A percentile compares a stretch with the other conserved stretches of the same genome.
Conservation (phyloP, 2,113 vertebrate species). For the Limnothrissa miodon region DNA sequence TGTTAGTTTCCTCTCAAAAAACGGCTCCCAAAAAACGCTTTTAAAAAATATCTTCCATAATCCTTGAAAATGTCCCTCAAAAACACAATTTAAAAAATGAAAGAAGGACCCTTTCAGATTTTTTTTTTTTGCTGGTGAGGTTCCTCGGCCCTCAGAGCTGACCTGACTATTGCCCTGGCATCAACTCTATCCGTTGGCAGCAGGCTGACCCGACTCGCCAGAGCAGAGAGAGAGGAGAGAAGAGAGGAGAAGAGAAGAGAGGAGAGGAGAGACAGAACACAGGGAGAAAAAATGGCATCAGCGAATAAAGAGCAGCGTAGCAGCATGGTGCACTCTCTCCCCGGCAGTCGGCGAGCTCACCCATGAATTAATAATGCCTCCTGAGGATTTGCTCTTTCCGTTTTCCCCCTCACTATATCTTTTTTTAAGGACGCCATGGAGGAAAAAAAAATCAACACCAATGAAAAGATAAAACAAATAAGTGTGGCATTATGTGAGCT, state of each 20-base stretch:
- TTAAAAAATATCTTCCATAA: neutral
- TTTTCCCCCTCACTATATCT: slow-evolving; percentile 34
- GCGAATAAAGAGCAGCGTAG: slow-evolving; percentile 58
- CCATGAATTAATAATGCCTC: slow-evolving; percentile 72
- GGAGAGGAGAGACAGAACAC: neutral
- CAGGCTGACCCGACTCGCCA: slow-evolving; percentile 37
- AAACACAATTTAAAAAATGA: neutral
- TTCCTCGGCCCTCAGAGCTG: slow-evolving; percentile 25
- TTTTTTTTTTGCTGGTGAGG: neutral
- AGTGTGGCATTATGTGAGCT: slow-evolving; percentile 20
- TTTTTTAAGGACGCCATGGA: slow-evolving; percentile 42
- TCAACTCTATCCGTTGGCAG: slow-evolving; percentile 53
- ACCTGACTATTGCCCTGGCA: slow-evolving; percentile 48
- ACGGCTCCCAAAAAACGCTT: no score
- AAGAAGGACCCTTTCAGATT: neutral
- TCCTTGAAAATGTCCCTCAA: neutral
- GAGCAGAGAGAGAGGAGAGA: slow-evolving; percentile 17
- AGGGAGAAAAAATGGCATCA: slow-evolving; percentile 48
- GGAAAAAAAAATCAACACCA: slow-evolving; percentile 40
- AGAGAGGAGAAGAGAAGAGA: neutral
- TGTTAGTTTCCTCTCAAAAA: neutral
- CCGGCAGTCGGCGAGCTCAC: slow-evolving; percentile 43
- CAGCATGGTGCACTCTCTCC: slow-evolving; percentile 52
- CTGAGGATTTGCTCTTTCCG: slow-evolving; percentile 55
- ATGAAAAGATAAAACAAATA: slow-evolving; percentile 48